Conservation (phyloP, 2,888 invertebrate genomes). For the Agrotis exclamationis region DNA sequence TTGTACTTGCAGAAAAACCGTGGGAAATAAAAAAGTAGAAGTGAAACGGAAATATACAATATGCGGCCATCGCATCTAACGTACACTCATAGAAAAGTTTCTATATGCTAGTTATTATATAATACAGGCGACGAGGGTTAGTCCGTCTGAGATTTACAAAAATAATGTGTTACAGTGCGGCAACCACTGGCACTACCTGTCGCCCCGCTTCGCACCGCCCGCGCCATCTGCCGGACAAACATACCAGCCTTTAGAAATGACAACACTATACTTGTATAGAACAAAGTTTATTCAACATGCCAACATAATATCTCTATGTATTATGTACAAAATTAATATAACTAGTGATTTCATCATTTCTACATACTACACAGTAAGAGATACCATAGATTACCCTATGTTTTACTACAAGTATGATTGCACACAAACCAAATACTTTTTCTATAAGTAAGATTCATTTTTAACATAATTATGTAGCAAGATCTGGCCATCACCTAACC, state of each 20-base stretch:
- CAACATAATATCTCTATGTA: conserved; percentile 48
- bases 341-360: conserved; percentile 29
- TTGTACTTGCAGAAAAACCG: conserved; percentile 91
- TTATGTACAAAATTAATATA: conserved; percentile 44
- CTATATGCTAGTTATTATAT: conserved; percentile 74
- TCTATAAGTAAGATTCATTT: conserved; percentile 10
- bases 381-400: conserved; percentile 28
- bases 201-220: conserved; percentile 77
- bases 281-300: conserved; percentile 56
- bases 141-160: conserved; percentile 84
- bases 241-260: conserved; percentile 60
- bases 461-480: conserved; percentile 2
- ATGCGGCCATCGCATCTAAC: conserved; percentile 64
- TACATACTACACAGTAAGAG: conserved; percentile 28
- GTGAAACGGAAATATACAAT: conserved; percentile 86
- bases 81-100: conserved; percentile 76
- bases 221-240: conserved; percentile 79
- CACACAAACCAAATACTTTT: conserved; percentile 41
- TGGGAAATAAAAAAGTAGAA: conserved; percentile 83
- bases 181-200: conserved; percentile 77
- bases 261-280: conserved; percentile 51
- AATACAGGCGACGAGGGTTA: conserved; percentile 77
- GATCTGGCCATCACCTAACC: conserved; percentile 24
- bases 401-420: conserved; percentile 32
- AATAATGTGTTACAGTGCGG: conserved; percentile 73